Base-by-base conservation (phyloP, 2,797 vertebrate genomes). In the Galagoides demidoff region DNA sequence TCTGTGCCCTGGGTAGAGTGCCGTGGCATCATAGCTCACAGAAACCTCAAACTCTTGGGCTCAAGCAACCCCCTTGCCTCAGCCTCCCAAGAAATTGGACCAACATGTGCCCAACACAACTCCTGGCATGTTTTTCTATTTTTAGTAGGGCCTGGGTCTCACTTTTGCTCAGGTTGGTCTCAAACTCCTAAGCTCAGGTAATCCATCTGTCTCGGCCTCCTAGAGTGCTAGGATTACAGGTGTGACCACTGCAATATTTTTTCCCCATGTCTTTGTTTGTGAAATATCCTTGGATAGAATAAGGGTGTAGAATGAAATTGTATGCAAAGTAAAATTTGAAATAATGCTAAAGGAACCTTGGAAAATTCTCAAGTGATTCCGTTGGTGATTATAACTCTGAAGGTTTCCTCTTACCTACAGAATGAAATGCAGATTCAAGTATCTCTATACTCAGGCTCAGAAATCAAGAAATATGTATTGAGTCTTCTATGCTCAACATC, bases 261-360 rank as follows among this genome's bases (percentile, higher is more conserved):
- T 64, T 95, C 37, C 85, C 64, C 55, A 77, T 7, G 77, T 82
- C 19, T 90, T 70, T 49, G 7, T 79, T 94, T 83, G 81, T 81
- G 71, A 89, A 49, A 70, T 71, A 89, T 17, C 25, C 71, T 89
- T 66, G 84, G 23, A 66, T 74, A 84, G 10, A 74, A 39, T 89
- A 81, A 87, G 5, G 11, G 1, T 82, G 10, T 70, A 66, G 9
- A 55, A 81, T 89, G 25, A 92, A 39, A 37, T 7, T 61, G 23
- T 37, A 79, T 95, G 49, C 16, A 91, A 81, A 94, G 63, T 74
- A 66, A 66, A 78, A 68, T 70, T 45, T 34, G 31, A 76, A 92
- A 43, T 84, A 71, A 63, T 57, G 37, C 31, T 87, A 70, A 68
- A 82, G 23, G 25, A 19, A 74, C n/a, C n/a, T 91, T 89, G 78